Base-by-base conservation (phyloP, 2,113 vertebrate genomes). In the Seriola rivoliana region DNA sequence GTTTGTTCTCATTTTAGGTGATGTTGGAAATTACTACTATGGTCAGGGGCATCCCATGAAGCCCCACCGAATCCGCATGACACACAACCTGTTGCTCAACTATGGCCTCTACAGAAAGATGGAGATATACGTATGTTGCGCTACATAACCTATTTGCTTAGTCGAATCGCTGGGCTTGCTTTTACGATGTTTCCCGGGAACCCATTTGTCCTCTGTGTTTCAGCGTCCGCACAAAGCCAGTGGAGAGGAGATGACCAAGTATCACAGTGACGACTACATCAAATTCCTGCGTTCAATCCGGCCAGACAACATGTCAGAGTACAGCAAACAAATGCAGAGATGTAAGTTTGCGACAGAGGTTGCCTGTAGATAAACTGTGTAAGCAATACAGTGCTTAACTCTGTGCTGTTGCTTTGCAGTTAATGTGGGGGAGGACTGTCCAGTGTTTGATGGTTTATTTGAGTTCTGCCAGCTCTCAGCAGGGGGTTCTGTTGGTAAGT, bases 241-340 rank as follows among this genome's bases (percentile, higher is more conserved):
- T 0, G 98, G 96, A 2, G 98, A 99, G 88, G 98, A 99, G 92
- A 99, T 99, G 98, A 99, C 98, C 86, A 99, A 99, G 95, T 99
- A 99, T 85, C 98, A 99, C 96, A 99, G 98, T 0, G 98, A 99
- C 0, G 98, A 99, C 89, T 99, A 99, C 95, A 99, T 99, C 81
- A 98, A 99, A 77, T 99, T 99, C 78, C 94, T 99, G 42, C 94
- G 97, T 7, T 99, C 98, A 13, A 99, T 99, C 81, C 97, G 98
- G 44, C 98, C 98, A 0, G 98, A 99, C 89, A 99, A 99, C 95
- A 99, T 99, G 98, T 99, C 98, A 0, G 98, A 99, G 88, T 99
- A 99, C 95, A 99, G 98, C 96, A 99, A 99, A 89, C 98, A 99
- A 92, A 99, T 99, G 98, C 98, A 99, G 52, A 97, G 98, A 96